Evolutionary conservation across 1,140 invertebrate genomes (phyloP).

Genomic region (Druon quercuslanigerum): DNA sequence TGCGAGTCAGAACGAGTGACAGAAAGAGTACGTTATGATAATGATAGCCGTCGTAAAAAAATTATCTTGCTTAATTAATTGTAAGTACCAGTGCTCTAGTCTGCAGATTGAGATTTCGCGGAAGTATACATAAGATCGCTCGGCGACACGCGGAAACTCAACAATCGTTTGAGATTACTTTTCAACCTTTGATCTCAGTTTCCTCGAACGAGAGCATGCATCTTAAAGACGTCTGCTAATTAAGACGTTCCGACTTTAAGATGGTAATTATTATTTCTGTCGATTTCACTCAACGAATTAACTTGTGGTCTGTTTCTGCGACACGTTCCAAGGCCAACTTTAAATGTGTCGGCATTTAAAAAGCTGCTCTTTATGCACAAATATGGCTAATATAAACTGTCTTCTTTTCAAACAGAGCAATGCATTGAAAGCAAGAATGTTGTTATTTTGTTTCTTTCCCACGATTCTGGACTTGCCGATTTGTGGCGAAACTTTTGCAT

Average conservation of each 20-base stretch:
- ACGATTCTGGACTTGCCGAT: no score
- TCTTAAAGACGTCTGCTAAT: conserved; percentile 55
- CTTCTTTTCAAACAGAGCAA: no score
- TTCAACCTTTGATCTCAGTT: conserved; percentile 48
- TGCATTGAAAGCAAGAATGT: no score
- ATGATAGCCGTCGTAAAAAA: conserved; percentile 51
- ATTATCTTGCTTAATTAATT: conserved; percentile 60
- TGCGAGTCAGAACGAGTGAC: conserved; percentile 22
- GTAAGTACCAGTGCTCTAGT: conserved; percentile 47
- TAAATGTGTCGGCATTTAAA: no score
- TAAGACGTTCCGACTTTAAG: conserved; percentile 52
- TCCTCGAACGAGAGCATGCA: conserved; percentile 40
- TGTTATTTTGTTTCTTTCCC: no score
- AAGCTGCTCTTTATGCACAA: background rate
- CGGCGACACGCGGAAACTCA: conserved; percentile 48
- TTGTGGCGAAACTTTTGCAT: no score
- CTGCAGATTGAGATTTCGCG: conserved; percentile 48
- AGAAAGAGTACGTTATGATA: conserved; percentile 48
- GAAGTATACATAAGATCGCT: conserved; percentile 35
- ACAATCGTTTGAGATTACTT: conserved; percentile 44
- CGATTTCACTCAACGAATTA: conserved; percentile 17
- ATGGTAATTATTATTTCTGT: conserved; percentile 49
- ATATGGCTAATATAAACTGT: no score
- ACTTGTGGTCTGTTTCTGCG: conserved; percentile 10
- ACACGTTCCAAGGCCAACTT: background rate